Percentiles rank a stretch among this genome's conserved stretches.
phyloP scores from a whole-genome alignment of 1,140 invertebrate genomes.

The Sminthurinus signatus region DNA sequence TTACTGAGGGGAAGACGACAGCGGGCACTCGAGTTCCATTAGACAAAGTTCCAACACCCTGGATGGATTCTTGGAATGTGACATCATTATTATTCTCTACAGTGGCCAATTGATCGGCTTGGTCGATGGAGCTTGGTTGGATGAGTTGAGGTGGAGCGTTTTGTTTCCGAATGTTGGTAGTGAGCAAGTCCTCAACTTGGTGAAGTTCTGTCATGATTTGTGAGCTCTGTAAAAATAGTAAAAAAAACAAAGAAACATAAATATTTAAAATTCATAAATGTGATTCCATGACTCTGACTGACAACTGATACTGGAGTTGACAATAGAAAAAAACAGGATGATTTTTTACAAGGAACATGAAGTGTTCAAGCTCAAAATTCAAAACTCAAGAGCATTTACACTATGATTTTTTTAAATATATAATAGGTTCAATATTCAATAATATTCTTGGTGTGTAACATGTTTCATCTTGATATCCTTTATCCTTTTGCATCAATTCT shows the following conservation, averaged over 20 bases:
- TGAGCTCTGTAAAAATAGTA: slow-evolving; percentile 53
- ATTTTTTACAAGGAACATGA: no score
- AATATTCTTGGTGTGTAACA: no score
- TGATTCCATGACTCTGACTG: no score
- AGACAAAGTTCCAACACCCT: neutral
- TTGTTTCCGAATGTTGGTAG: slow-evolving; percentile 25
- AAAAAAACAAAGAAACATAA: slow-evolving; percentile 1
- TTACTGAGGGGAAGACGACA: slow-evolving; percentile 81
- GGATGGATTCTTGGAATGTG: slow-evolving; percentile 31
- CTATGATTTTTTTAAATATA: no score
- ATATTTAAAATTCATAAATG: no score
- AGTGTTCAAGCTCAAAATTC: no score
- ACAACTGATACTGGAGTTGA: no score
- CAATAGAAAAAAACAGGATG: no score
- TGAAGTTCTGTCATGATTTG: slow-evolving; percentile 80
- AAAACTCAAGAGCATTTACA: no score
- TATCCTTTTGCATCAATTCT: no score
- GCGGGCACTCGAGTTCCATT: slow-evolving; percentile 54
- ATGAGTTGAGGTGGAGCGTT: slow-evolving; percentile 5
- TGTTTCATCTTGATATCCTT: no score
- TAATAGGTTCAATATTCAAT: no score
- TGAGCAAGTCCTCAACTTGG: slow-evolving; percentile 61
- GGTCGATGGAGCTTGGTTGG: slow-evolving; percentile 39
- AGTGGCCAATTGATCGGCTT: slow-evolving; percentile 36
- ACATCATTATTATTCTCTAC: slow-evolving; percentile 38